Percentiles rank a stretch among this genome's conserved stretches.
These are phyloP conservation scores for Craterocephalus amniculus DNA, from an alignment of 2,797 vertebrate species.

Conservation along the genomic window DNA sequence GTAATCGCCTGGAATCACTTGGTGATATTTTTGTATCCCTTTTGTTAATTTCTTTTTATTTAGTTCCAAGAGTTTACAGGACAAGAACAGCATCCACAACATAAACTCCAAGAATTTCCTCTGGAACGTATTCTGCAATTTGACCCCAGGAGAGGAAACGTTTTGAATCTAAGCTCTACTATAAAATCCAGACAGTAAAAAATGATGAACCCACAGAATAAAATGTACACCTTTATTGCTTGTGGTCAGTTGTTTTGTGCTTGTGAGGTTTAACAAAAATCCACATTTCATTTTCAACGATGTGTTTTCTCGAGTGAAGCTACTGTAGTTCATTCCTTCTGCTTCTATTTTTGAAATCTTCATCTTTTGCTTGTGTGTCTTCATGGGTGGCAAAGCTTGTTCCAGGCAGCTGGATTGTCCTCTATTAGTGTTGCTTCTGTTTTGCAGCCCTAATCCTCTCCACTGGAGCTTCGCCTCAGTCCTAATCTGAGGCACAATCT, in stretches of 20 bases:
- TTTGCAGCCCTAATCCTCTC: conserved; percentile 79
- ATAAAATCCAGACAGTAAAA: no score
- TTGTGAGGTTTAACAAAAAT: not conserved
- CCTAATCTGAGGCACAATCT: conserved; percentile 89
- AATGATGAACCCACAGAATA: no score
- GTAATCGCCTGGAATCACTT: not conserved
- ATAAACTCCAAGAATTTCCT: not conserved
- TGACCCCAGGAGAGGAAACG: not conserved
- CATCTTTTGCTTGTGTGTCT: conserved; percentile 22
- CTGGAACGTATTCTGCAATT: not conserved
- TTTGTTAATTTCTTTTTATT: not conserved
- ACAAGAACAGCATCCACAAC: not conserved
- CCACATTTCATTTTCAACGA: conserved; percentile 7
- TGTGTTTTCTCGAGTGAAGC: conserved; percentile 13
- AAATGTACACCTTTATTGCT: not conserved
- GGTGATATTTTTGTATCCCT: not conserved
- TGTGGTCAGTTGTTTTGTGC: not conserved
- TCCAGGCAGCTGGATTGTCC: conserved; percentile 79
- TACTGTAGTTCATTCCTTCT: conserved; percentile 12
- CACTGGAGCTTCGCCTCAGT: conserved; percentile 76
- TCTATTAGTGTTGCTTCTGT: conserved; percentile 72
- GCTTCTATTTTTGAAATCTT: conserved; percentile 14
- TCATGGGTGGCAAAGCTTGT: conserved; percentile 40
- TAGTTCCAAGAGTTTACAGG: not conserved
- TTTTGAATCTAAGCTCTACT: no score